These are phyloP conservation scores for Asteroscopus sphinx DNA, from an alignment of 2,888 invertebrate species.

Conservation along the genomic window DNA sequence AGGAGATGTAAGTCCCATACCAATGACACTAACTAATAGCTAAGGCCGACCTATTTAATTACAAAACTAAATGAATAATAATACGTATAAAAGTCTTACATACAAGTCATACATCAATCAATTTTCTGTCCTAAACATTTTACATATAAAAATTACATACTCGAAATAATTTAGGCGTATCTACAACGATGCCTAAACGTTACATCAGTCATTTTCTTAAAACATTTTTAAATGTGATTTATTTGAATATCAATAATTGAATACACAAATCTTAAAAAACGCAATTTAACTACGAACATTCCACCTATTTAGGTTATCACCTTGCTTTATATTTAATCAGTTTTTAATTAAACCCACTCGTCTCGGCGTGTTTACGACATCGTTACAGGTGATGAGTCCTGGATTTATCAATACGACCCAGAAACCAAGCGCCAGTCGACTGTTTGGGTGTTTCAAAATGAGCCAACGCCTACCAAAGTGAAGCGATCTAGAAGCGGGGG, in stretches of 20 bases:
- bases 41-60: conserved; percentile 57
- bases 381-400: too few relatives aligned
- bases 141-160: conserved; percentile 77
- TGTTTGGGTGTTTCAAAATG: too few relatives aligned
- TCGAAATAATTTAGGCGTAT: conserved; percentile 80
- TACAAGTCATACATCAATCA: conserved; percentile 61
- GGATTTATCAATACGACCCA: too few relatives aligned
- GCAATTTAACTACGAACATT: conserved; percentile 38
- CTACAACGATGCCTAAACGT: conserved; percentile 80
- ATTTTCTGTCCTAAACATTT: conserved; percentile 62
- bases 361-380: too few relatives aligned
- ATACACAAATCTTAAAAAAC: conserved; percentile 29
- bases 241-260: conserved; percentile 51
- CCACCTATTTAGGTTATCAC: conserved; percentile 38
- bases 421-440: too few relatives aligned
- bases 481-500: too few relatives aligned
- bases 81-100: conserved; percentile 65
- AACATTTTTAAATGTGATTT: conserved; percentile 62
- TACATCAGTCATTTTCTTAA: conserved; percentile 86
- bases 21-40: conserved; percentile 53
- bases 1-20: conserved; percentile 40
- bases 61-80: conserved; percentile 58
- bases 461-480: too few relatives aligned
- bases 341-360: conserved; percentile 51
- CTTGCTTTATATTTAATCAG: conserved; percentile 42